Base-by-base conservation (phyloP, 2,113 vertebrate species). In the Dasyurus viverrinus region DNA sequence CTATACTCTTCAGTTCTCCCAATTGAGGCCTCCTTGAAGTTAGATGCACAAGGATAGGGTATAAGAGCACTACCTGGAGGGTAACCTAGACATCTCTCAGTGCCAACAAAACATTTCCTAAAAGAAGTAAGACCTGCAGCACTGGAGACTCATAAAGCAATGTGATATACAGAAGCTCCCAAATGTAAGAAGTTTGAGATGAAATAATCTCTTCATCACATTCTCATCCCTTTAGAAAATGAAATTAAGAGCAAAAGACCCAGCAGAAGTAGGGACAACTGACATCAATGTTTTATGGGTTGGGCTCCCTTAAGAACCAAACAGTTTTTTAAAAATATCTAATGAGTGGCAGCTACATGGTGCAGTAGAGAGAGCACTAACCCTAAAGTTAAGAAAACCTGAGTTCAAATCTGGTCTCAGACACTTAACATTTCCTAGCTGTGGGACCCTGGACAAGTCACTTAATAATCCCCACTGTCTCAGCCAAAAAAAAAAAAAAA, bases 161-260 rank as follows among this genome's bases (percentile, higher is more conserved):
- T 90, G 93, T 50, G 76, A 92, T 90, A 92, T 90, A 23, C 53
- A 89, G 47, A 91, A 91, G 53, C 24, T 48, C 84, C 76, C 53
- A 93, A 95, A 55, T 22, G 19, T 95, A 25, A 53, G n/a, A 95
- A 95, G 24, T 92, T 89, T 42, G 84, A 57, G 27, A 89, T 93
- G 47, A 89, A 76, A 90, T n/a, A 91, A 89, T 48, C 53, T 89
- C 47, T 84, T 23, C 60, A 1, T 7, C 52, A 52, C 1, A 24
- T 23, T 26, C 10, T 8, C 16, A 3, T 48, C 6, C 76, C 24
- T 89, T 30, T 92, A 91, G 76, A 93, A 55, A 36, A 26, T 92
- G 84, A 90, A 53, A 30, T 89, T n/a, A 95, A 89, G 84, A 42
- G 25, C 30, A 84, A 60, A 22, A 89, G 76, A 46, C 89, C 46